Percentiles rank a stretch among this genome's conserved stretches.
Conservation (phyloP, 2,113 vertebrate species). For the Nothobranchius kuhntae region DNA sequence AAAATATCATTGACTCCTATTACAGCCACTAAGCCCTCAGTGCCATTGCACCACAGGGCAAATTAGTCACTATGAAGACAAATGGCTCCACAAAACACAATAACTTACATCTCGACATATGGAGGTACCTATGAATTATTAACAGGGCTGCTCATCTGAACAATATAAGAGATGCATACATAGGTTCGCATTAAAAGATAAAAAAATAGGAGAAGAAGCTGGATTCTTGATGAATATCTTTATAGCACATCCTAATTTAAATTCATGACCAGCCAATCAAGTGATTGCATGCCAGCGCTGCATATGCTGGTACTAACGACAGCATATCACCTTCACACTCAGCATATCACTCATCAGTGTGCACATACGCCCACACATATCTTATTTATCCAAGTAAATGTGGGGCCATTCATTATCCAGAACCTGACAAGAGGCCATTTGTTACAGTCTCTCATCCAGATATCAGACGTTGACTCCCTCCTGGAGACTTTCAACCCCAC, state of each 20-base stretch:
- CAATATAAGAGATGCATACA: conserved; percentile 20
- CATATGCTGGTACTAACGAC: conserved; percentile 29
- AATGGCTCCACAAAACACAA: conserved; percentile 66
- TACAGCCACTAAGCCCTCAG: conserved; percentile 58
- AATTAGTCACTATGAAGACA: conserved; percentile 70
- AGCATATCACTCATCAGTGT: conserved; percentile 33
- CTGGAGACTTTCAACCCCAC: conserved; percentile 35
- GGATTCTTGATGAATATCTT: conserved; percentile 37
- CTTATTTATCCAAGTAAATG: conserved; percentile 67
- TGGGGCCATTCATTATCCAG: conserved; percentile 62
- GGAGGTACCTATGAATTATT: conserved; percentile 68
- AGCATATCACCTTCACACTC: conserved; percentile 32
- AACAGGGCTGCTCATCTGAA: conserved; percentile 48
- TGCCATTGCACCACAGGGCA: conserved; percentile 58
- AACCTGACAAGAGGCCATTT: conserved; percentile 65
- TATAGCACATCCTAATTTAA: conserved; percentile 12
- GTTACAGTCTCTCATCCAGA: conserved; percentile 63
- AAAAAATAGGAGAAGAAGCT: conserved; percentile 4
- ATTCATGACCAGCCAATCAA: conserved; percentile 30
- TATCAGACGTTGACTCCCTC: conserved; percentile 47
- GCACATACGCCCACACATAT: conserved; percentile 33
- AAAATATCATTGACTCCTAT: conserved; percentile 71
- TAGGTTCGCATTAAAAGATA: conserved; percentile 14
- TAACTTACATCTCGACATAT: conserved; percentile 59
- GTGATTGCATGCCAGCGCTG: conserved; percentile 23